A percentile compares a stretch with the other conserved stretches of the same genome.
Evolutionary conservation across 2,797 vertebrate species (phyloP).

Genomic region (Cryptoblepharus egeriae): DNA sequence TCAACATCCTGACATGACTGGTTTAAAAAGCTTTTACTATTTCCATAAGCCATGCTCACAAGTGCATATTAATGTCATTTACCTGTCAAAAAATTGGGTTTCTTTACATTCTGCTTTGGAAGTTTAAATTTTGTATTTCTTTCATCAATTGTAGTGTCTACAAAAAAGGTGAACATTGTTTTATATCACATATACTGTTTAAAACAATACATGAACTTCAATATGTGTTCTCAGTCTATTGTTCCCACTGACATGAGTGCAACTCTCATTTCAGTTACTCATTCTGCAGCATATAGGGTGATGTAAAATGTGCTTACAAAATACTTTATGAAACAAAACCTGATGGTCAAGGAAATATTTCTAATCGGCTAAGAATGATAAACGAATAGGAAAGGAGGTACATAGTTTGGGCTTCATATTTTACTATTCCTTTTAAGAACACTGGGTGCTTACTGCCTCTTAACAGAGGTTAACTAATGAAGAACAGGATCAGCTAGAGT

Average conservation of each 20-base stretch:
- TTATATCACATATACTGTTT: conserved; percentile 21
- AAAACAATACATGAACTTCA: background rate
- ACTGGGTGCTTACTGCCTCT: background rate
- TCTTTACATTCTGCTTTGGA: conserved; percentile 37
- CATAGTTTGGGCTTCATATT: background rate
- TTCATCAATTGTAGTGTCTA: conserved; percentile 55
- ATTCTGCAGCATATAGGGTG: too few relatives aligned
- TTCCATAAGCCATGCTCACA: conserved; percentile 24
- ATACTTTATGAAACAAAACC: background rate
- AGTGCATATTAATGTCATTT: conserved; percentile 30
- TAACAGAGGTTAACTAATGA: background rate
- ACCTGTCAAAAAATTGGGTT: conserved; percentile 73
- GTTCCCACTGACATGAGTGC: background rate
- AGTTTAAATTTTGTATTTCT: conserved; percentile 47
- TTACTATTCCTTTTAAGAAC: background rate
- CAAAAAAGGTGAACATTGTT: conserved; percentile 12
- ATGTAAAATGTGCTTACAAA: background rate
- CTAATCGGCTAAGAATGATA: too few relatives aligned
- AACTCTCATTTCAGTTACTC: background rate
- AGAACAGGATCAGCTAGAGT: background rate
- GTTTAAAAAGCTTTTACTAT: background rate
- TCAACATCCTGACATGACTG: too few relatives aligned
- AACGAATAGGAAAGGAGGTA: too few relatives aligned
- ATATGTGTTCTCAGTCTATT: too few relatives aligned
- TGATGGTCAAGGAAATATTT: background rate